Base-by-base conservation (phyloP, 2,797 vertebrate genomes). In the Florisuga fusca region DNA sequence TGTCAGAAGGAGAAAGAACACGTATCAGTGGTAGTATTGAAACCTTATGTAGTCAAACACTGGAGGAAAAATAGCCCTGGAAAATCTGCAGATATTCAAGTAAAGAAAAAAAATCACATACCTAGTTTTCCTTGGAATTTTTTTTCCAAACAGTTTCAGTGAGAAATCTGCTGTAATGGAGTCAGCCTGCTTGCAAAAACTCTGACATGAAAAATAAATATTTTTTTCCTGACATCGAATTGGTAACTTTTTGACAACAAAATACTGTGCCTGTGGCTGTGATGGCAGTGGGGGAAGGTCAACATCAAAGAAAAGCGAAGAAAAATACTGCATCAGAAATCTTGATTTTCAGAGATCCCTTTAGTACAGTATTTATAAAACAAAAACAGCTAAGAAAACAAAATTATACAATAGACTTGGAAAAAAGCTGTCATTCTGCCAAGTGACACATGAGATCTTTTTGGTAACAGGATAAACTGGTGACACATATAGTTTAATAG, bases 321-420 rank as follows among this genome's bases (percentile, higher is more conserved):
- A 71, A 96, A 95, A 97, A 93, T 71, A 95, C n/a, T 26, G 85
- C 77, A 91, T 79, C 74, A 90, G 89, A 95, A 96, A 96, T 94
- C 85, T 84, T 92, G 80, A 91, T 94, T 94, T 96, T 94, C 77
- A 94, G 89, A 93, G 77, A 94, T 95, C 53, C 68, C 33, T 88
- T 93, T 29, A 55, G 84, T 69, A 84, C 27, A 72, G 63, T 95
- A 95, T 96, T 96, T 97, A 91, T 95, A 91, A 96, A 97, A 94
- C 89, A 97, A 96, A 96, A 97, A 88, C 95, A 96, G 95, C 95
- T 97, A 96, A 94, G 80, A 96, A 96, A 96, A 95, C 90, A 96
- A 26, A 91, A 94, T 96, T 96, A 93, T 96, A 94, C 95, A 95
- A 95, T 90, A 73, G 91, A 62, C 33, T 79, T 64, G 45, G 41